phyloP scores from a whole-genome alignment of 2,888 invertebrate species.

The Villa cingulata region DNA sequence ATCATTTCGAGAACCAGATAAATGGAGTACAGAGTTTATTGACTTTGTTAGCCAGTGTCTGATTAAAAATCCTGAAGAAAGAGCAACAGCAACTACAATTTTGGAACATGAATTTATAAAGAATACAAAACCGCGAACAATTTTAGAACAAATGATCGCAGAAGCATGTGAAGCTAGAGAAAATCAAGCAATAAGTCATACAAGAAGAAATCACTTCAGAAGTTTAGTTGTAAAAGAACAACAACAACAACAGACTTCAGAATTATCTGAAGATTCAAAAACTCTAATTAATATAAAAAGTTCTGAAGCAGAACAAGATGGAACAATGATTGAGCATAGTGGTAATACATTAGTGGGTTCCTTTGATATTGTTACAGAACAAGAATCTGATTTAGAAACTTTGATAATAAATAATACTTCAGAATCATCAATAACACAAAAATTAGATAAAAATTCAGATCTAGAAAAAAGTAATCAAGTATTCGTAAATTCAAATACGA shows the following conservation, averaged over 20 bases:
- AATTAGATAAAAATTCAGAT: conserved; percentile 73
- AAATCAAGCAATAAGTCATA: conserved; percentile 46
- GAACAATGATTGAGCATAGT: conserved; percentile 36
- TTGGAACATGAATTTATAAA: conserved; percentile 77
- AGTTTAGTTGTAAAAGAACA: conserved; percentile 26
- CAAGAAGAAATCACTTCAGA: conserved; percentile 31
- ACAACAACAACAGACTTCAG: conserved; percentile 31
- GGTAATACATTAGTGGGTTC: conserved; percentile 47
- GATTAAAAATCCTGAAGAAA: conserved; percentile 77
- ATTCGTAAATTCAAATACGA: conserved; percentile 41
- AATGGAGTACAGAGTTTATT: conserved; percentile 86
- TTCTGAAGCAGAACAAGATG: conserved; percentile 31
- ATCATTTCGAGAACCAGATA: conserved; percentile 83
- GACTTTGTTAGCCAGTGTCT: conserved; percentile 83
- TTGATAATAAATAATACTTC: conserved; percentile 81
- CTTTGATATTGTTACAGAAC: conserved; percentile 40
- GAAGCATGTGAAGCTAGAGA: conserved; percentile 82
- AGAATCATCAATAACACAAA: conserved; percentile 71
- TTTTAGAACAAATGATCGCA: conserved; percentile 73
- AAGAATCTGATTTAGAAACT: conserved; percentile 70
- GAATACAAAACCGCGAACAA: conserved; percentile 65
- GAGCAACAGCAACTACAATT: conserved; percentile 73
- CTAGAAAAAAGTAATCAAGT: conserved; percentile 71
- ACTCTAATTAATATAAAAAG: conserved; percentile 47
- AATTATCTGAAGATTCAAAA: conserved; percentile 37